Evolutionary conservation across 2,888 invertebrate species (phyloP), one percentile per base, ranked within the genome.

Genomic region (Scotopteryx bipunctaria): DNA sequence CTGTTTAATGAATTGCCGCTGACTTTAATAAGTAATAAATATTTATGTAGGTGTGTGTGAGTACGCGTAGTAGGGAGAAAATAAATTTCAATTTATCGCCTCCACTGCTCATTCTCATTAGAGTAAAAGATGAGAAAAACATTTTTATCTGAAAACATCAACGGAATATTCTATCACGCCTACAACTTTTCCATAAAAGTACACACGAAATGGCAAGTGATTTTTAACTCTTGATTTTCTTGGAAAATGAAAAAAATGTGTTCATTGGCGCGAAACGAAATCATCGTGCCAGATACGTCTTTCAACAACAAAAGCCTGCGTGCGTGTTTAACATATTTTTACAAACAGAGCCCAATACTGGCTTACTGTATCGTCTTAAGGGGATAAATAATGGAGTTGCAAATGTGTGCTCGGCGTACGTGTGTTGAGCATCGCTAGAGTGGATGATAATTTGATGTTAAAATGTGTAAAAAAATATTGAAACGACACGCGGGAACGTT

Each of bases 321-420:
- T 76, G 78, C 78, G 78, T 80, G 81, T 81, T 84, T 80, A 76
- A 86, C 83, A 83, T 83, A 81, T 83, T 83, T 78, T 77, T 80
- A 73, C 80, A 79, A 81, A 78, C 78, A 77, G 73, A 74, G 76
- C 75, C 71, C 67, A 73, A 78, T 79, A 75, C 78, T 73, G 73
- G 72, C 74, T 78, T 74, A 76, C 72, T 74, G 70, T 78, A 77
- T 76, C 76, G 72, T 76, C 78, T 79, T 78, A 79, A 75, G 74
- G 73, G 76, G 78, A 81, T 85, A 81, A 81, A 81, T 81, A 81
- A 83, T 78, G 75, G 77, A 71, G 72, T 71, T 73, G 73, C 72
- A 74, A 76, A 81, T 78, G 73, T 83, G 75, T 73, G 73, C 67
- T 73, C 64, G 66, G 72, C 73, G 65, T 72, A 66, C 71, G 70